Conservation (phyloP, 2,797 vertebrate species). For the Danionella dracula region DNA sequence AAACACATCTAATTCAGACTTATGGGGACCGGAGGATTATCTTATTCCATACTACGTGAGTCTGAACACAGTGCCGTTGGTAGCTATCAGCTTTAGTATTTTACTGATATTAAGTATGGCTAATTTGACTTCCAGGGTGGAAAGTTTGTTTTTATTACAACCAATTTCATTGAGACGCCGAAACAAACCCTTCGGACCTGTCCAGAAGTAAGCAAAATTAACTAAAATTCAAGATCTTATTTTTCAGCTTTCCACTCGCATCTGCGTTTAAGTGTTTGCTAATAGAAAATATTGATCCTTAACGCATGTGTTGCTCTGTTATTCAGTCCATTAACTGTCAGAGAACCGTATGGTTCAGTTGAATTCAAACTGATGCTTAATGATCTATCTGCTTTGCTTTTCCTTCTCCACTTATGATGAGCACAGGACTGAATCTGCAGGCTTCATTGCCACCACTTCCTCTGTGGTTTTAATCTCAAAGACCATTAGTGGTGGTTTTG, state of each 20-base stretch:
- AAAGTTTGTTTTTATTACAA: conserved; percentile 78
- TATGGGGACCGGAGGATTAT: conserved; percentile 90
- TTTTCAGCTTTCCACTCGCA: background rate
- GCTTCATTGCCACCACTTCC: background rate
- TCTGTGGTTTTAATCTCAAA: background rate
- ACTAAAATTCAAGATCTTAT: no score
- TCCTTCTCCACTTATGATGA: background rate
- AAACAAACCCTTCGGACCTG: conserved; percentile 79
- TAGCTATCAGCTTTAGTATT: background rate
- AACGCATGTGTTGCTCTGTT: background rate
- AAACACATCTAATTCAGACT: conserved; percentile 72
- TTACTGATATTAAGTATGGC: background rate
- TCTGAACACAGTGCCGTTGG: background rate
- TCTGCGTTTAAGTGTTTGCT: background rate
- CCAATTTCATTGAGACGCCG: conserved; percentile 83
- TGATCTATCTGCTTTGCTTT: background rate
- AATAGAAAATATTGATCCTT: background rate
- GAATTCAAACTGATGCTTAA: background rate
- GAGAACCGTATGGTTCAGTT: background rate
- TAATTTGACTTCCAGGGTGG: conserved; percentile 72
- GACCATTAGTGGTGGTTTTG: background rate
- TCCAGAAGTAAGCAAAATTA: conserved; percentile 75
- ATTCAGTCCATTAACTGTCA: background rate
- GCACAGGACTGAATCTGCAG: conserved; percentile 24
- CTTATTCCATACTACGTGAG: conserved; percentile 87